Conservation (phyloP, 2,113 vertebrate genomes). For the Stercorarius parasiticus region DNA sequence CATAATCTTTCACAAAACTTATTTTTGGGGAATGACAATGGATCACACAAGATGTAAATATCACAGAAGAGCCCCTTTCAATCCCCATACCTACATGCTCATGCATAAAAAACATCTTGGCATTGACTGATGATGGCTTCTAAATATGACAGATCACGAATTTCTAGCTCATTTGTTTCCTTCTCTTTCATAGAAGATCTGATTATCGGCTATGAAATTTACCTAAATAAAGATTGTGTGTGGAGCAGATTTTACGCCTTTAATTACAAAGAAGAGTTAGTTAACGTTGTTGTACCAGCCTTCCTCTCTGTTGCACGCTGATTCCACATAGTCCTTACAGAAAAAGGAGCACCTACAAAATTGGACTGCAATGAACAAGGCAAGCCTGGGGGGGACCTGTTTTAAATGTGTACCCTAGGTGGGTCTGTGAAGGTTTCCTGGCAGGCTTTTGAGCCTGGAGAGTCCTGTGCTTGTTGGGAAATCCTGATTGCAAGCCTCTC, state of each 20-base stretch:
- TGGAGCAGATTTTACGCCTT: conserved; percentile 37
- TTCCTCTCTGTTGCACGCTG: neutral
- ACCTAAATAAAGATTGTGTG: conserved; percentile 34
- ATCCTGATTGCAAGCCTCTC: neutral
- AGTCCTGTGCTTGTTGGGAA: neutral
- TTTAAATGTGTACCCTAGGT: neutral
- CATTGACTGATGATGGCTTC: neutral
- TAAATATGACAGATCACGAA: conserved; percentile 26
- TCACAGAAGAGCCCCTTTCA: neutral
- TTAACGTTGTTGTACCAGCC: neutral
- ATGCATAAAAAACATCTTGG: conserved; percentile 14
- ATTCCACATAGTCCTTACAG: neutral
- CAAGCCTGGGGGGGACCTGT: neutral
- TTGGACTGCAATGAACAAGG: neutral
- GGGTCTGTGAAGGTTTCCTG: neutral
- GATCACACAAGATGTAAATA: neutral
- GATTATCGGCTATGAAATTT: conserved; percentile 1
- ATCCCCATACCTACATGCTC: neutral
- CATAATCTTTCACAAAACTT: neutral
- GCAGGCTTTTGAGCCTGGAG: neutral
- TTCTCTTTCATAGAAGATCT: conserved; percentile 11
- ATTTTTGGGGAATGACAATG: neutral
- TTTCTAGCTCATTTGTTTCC: conserved; percentile 32
- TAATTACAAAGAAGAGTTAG: conserved; percentile 32
- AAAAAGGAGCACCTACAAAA: neutral